Base-by-base conservation (phyloP, 2,113 vertebrate species). In the Tyto alba region DNA sequence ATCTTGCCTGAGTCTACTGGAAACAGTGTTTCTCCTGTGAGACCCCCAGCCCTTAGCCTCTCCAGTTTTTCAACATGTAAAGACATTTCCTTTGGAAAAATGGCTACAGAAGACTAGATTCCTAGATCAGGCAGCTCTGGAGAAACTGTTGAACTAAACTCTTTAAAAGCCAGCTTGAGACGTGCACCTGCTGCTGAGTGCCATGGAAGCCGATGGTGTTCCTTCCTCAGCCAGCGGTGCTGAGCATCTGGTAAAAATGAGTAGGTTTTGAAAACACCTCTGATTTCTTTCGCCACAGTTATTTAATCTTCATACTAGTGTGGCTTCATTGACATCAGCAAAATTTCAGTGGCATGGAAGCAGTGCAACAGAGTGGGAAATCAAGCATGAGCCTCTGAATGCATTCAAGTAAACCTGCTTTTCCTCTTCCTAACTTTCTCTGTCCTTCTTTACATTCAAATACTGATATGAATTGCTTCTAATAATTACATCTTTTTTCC, bases 401-500 rank as follows among this genome's bases (percentile, higher is more conserved):
- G 10, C 21, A 56, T n/a, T n/a, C 17, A 73, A n/a, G 25, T 15
- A 50, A 77, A 89, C 6, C 25, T 66, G 25, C 8, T 68, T 69
- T 53, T 74, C 41, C 63, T 53, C 23, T 36, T 62, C 15, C 16
- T 15, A 26, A 13, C 4, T 29, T 85, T 63, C 6, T 71, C 86
- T 89, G 76, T 19, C 47, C 79, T 95, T 88, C 95, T 89, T 95
- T 74, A 74, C 41, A 56, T 92, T 88, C 57, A 94, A 93, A 94
- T 92, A 83, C 27, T 43, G 60, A 27, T 83, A 68, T 34, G 23
- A 96, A 75, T 91, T 97, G 27, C 66, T 97, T 95, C 86, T 94
- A 85, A 62, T 92, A 97, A 80, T 57, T 93, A 59, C 84, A 81
- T 45, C 83, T 74, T 75, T 75, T 75, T 76, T 2, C 40, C 41